Base-by-base conservation (phyloP, 2,888 invertebrate species). In the Eupelmus urozonus region DNA sequence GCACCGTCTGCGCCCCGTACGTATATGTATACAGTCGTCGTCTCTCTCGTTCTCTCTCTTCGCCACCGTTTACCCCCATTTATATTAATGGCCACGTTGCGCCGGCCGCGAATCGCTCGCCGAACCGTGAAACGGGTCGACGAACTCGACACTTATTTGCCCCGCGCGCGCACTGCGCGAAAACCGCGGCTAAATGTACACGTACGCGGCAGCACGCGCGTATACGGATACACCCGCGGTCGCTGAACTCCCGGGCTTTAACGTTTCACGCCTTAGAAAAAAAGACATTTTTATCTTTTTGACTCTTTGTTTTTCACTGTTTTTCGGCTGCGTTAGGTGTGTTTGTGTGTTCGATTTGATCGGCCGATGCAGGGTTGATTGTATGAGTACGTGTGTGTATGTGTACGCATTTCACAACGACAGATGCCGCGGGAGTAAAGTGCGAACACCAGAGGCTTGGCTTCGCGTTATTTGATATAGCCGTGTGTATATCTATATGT, bases 91-190 rank as follows among this genome's bases (percentile, higher is more conserved):
- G 82, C 77, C 83, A 85, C 81, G 83, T 83, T 82, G 80, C 80
- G 76, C 73, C 71, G 73, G 79, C 81, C 81, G 79, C 84, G 82
- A 85, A 83, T 82, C 83, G 82, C 78, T 82, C 82, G 72, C 60
- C 82, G 82, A 81, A 82, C 82, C 85, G 81, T 84, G 83, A 85
- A 84, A 81, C 83, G 78, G 85, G 84, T 84, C 85, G 81, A 84
- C 82, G 83, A 85, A 84, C 86, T 82, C 78, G 66, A 29, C 76
- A 69, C 74, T 67, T 57, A 53, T 20, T 18, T 53, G 20, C 45
- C 20, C 3, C n/a, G n/a, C n/a, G n/a, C n/a, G n/a, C n/a, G n/a
- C n/a, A n/a, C 11, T 49, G 49, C 49, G 53, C 53, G 53, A 53
- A 53, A 53, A 53, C 16, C 16, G 53, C 20, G 53, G 20, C 53